These are phyloP conservation scores for Chironomus striatipennis DNA, from an alignment of 1,140 invertebrate genomes.

Conservation along the genomic window DNA sequence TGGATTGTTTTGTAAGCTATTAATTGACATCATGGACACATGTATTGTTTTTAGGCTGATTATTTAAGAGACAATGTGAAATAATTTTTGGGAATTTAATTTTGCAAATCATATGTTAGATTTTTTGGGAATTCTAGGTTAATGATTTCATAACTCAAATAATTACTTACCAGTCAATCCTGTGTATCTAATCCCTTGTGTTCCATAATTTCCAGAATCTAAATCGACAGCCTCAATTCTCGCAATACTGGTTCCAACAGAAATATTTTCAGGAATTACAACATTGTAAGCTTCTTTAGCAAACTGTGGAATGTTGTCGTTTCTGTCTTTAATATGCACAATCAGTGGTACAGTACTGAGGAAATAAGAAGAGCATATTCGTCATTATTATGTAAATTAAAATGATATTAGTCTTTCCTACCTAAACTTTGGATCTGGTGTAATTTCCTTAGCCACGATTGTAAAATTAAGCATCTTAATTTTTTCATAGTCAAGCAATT, in stretches of 20 bases:
- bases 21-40: too few relatives aligned
- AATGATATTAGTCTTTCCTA: slow-evolving; percentile 25
- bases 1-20: too few relatives aligned
- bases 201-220: slow-evolving; percentile 80
- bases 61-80: too few relatives aligned
- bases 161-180: slow-evolving; percentile 50
- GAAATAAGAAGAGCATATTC: slow-evolving; percentile 28
- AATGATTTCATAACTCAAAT: not conserved
- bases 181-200: slow-evolving; percentile 78
- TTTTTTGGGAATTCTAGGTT: too few relatives aligned
- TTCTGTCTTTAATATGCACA: slow-evolving; percentile 80
- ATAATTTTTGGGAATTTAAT: too few relatives aligned
- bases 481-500: slow-evolving; percentile 77
- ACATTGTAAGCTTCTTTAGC: slow-evolving; percentile 67
- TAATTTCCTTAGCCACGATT: slow-evolving; percentile 74
- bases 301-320: slow-evolving; percentile 92
- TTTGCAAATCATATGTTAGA: too few relatives aligned
- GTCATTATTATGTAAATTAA: not conserved
- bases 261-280: slow-evolving; percentile 73
- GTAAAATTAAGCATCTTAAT: slow-evolving; percentile 73
- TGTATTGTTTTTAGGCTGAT: too few relatives aligned
- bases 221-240: slow-evolving; percentile 73
- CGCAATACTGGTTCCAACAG: slow-evolving; percentile 68
- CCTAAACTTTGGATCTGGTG: slow-evolving; percentile 42
- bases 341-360: slow-evolving; percentile 69